These are phyloP conservation scores for Agonopterix alstromeriana DNA, from an alignment of 2,888 invertebrate species.

Conservation along the genomic window DNA sequence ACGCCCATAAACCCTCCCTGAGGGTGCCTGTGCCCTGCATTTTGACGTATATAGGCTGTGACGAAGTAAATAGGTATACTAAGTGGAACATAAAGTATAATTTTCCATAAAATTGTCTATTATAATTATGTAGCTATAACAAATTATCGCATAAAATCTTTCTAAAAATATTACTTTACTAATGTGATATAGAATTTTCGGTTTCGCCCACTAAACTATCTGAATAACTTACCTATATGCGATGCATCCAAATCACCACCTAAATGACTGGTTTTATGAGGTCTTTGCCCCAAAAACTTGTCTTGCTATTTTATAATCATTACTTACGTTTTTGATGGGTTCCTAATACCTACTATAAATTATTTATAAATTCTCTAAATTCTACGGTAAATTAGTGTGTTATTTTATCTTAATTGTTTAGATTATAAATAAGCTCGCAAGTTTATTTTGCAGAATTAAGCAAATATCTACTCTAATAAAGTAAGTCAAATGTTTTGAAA, in stretches of 20 bases:
- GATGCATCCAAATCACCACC: conserved; percentile 20
- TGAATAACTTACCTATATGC: conserved; percentile 3
- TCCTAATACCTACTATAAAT: background rate
- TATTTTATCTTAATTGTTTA: conserved; percentile 1
- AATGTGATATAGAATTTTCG: background rate
- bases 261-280: conserved; percentile 24
- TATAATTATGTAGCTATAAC: too few species aligned
- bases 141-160: too few species aligned
- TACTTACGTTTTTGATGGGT: conserved; percentile 1
- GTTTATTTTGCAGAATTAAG: conserved; percentile 1
- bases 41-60: too few species aligned
- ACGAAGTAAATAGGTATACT: too few species aligned
- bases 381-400: background rate
- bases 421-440: background rate
- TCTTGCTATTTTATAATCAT: background rate
- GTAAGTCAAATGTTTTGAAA: too few species aligned
- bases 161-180: too few species aligned
- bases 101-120: too few species aligned
- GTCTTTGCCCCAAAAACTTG: conserved; percentile 24
- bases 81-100: too few species aligned
- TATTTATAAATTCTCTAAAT: background rate
- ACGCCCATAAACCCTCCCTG: too few species aligned
- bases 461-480: background rate
- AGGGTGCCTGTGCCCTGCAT: too few species aligned
- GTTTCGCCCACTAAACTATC: too few species aligned